Conservation (phyloP, 1,140 invertebrate species). For the Atta texana region DNA sequence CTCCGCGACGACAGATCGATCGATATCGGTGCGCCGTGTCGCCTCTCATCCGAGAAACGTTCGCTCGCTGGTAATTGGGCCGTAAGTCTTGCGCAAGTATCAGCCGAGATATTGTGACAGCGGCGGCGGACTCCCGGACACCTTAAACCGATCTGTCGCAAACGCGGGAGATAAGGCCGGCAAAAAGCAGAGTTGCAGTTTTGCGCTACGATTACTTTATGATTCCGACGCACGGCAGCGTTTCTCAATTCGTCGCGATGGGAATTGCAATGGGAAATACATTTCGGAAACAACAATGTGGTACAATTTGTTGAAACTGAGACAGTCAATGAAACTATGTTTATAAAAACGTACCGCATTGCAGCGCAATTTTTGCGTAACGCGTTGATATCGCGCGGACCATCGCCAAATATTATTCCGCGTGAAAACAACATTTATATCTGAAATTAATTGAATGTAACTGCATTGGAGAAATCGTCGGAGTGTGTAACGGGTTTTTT, state of each 20-base stretch:
- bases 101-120: slow-evolving; percentile 39
- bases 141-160: slow-evolving; percentile 57
- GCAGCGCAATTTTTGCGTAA: background rate
- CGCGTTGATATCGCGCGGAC: background rate
- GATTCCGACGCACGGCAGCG: slow-evolving; percentile 18
- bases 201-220: slow-evolving; percentile 43
- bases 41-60: slow-evolving; percentile 33
- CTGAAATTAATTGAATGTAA: slow-evolving; percentile 41
- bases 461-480: background rate
- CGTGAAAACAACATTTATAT: slow-evolving; percentile 17
- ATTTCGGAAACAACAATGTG: background rate
- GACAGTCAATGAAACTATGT: background rate
- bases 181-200: slow-evolving; percentile 48
- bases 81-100: slow-evolving; percentile 48
- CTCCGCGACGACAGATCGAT: slow-evolving; percentile 43
- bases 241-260: slow-evolving; percentile 39
- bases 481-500: slow-evolving; percentile 23
- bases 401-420: background rate
- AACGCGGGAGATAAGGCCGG: slow-evolving; percentile 49
- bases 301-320: slow-evolving; percentile 4
- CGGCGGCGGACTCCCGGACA: background rate
- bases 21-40: slow-evolving; percentile 14
- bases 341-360: slow-evolving; percentile 19
- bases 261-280: background rate
- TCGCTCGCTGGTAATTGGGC: slow-evolving; percentile 39